Evolutionary conservation across 2,113 vertebrate genomes (phyloP).

Genomic region (Microtus montanus): DNA sequence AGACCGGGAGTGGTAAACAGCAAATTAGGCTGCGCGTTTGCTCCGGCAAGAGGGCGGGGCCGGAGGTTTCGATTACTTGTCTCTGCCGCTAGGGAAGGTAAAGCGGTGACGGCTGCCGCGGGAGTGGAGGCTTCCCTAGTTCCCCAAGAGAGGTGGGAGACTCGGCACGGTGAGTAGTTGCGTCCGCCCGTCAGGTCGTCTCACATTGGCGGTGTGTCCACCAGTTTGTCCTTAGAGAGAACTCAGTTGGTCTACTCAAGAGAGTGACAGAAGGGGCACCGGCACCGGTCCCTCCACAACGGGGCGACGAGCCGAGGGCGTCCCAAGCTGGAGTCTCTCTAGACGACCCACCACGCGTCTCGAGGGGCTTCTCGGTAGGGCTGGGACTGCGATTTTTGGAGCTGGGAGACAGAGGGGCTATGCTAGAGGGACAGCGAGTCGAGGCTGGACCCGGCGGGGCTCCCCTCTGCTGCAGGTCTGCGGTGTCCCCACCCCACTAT

Average conservation of each 20-base stretch:
- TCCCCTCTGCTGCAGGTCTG: slow-evolving; percentile 56
- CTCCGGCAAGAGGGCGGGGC: slow-evolving; percentile 75
- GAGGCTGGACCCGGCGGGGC: slow-evolving; percentile 28
- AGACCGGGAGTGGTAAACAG: slow-evolving; percentile 64
- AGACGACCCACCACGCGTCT: background rate
- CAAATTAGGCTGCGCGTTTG: slow-evolving; percentile 75
- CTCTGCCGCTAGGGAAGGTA: slow-evolving; percentile 65
- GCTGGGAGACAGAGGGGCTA: background rate
- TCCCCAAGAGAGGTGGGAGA: slow-evolving; percentile 30
- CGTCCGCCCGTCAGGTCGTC: background rate
- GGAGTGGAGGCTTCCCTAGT: slow-evolving; percentile 45
- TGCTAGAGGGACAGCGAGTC: slow-evolving; percentile 43
- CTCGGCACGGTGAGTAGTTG: slow-evolving; percentile 65
- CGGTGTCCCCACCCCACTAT: slow-evolving; percentile 64
- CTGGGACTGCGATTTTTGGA: background rate
- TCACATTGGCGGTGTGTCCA: background rate
- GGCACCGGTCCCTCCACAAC: slow-evolving; percentile 23
- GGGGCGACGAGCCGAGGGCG: slow-evolving; percentile 29
- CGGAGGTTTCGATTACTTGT: slow-evolving; percentile 74
- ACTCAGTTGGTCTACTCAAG: slow-evolving; percentile 39
- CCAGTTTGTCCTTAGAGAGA: background rate
- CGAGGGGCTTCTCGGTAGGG: slow-evolving; percentile 9
- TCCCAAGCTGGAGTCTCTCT: slow-evolving; percentile 30
- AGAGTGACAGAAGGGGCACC: slow-evolving; percentile 61
- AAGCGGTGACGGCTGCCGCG: slow-evolving; percentile 40